Evolutionary conservation across 2,888 invertebrate genomes (phyloP), one percentile per base, ranked within the genome.

Genomic region (Carcina quercana): DNA sequence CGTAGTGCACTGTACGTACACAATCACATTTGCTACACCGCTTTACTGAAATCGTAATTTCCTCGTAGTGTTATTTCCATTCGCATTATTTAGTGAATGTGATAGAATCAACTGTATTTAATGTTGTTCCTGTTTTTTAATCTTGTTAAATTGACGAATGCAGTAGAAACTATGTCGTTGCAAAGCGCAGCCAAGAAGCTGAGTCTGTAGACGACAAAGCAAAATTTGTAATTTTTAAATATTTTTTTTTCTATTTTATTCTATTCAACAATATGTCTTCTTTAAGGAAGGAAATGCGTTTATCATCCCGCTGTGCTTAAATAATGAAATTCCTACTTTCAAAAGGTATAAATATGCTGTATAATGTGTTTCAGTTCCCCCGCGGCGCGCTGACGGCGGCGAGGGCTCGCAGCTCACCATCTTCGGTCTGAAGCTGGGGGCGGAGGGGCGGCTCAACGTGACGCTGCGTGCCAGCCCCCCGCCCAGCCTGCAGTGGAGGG

Each of bases 381-480:
- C 93, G 1, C 85, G 88, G 25, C 79, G 83, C 15, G 75, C 82
- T 15, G 84, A 86, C 0, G 84, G 88, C 7, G 84, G 88, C 7
- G 61, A 61, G 0, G 70, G 82, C 0, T 86, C 88, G 7, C n/a
- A n/a, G 13, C 13, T 64, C 37, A 88, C 89, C 19, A 89, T 89
- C 34, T 93, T 93, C 60, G 94, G 93, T 0, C 87, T 91, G 37
- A 89, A 89, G 38, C 73, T 93, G 40, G 91, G 91, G 3, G 86
- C 87, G 22, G 86, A 88, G n/a, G 93, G 91, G 1, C 78, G 86
- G 2, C 87, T 94, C 30, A 89, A 89, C 42, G 87, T 94, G n/a
- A 89, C 89, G 1, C 84, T 94, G 14, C 80, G 88, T 3, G 87
- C 93, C 8, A 90, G 92, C 68, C 94, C 94, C 0, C 75, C 78